Evolutionary conservation across 2,888 invertebrate genomes (phyloP).

Genomic region (Cerastis rubricosa): DNA sequence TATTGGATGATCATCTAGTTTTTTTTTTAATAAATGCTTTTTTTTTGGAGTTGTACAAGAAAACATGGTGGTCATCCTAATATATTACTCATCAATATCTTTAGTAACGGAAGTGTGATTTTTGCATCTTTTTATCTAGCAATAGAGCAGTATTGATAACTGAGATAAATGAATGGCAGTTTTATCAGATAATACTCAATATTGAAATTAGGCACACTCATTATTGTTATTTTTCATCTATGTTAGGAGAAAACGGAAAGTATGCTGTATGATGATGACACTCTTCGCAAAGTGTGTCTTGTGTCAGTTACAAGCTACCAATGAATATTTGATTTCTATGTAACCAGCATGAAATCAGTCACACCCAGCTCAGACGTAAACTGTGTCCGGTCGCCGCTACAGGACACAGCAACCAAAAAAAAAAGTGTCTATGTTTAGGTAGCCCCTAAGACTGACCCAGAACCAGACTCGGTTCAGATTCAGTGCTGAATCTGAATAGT

Average conservation of each 20-base stretch:
- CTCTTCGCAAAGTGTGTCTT: too few species aligned
- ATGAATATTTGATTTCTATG: too few species aligned
- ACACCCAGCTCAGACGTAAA: too few species aligned
- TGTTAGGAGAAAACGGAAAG: neutral
- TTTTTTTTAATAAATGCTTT: neutral
- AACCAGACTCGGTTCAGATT: too few species aligned
- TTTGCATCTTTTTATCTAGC: conserved; percentile 4
- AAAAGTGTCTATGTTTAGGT: too few species aligned
- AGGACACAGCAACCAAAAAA: too few species aligned
- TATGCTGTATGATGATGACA: neutral
- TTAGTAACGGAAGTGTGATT: conserved; percentile 16
- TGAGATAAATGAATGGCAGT: conserved; percentile 10
- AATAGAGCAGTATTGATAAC: conserved; percentile 17
- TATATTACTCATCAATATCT: neutral
- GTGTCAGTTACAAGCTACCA: too few species aligned
- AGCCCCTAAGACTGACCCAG: too few species aligned
- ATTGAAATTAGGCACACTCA: conserved; percentile 12
- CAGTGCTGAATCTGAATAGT: too few species aligned
- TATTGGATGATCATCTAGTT: neutral
- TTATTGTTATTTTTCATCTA: conserved; percentile 3
- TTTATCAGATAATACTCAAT: conserved; percentile 18
- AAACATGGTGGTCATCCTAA: neutral
- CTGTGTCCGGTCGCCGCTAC: too few species aligned
- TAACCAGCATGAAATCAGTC: too few species aligned
- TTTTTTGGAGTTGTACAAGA: neutral